phyloP scores from a whole-genome alignment of 2,113 vertebrate genomes.

The Aegotheles bennettii region DNA sequence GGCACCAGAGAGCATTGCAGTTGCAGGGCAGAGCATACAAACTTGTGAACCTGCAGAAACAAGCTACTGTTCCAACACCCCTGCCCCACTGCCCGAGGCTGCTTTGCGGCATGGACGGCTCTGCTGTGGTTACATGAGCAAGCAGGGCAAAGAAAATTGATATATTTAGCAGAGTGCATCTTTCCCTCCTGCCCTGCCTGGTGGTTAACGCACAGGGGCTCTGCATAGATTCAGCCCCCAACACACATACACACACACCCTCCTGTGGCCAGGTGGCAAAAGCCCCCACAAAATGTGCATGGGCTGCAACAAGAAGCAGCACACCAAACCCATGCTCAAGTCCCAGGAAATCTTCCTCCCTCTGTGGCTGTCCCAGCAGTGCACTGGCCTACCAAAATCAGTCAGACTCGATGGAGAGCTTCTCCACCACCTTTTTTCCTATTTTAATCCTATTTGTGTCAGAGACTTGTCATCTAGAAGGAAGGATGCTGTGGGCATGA shows the following conservation, averaged over 20 bases:
- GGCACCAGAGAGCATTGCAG: background rate
- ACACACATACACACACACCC: accelerated
- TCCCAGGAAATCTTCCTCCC: background rate
- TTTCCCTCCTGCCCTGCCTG: background rate
- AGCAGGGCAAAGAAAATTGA: accelerated
- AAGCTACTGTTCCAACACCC: background rate
- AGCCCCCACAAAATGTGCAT: accelerated
- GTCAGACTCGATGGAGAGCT: background rate
- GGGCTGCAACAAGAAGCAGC: background rate
- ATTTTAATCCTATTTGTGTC: background rate
- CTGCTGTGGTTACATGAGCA: accelerated
- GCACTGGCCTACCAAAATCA: background rate
- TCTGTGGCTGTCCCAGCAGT: background rate
- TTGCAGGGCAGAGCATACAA: background rate
- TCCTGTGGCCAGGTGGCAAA: background rate
- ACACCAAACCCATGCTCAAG: accelerated
- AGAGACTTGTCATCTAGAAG: background rate
- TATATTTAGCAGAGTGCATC: accelerated
- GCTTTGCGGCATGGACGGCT: background rate
- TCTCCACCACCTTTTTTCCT: background rate
- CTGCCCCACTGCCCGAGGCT: accelerated
- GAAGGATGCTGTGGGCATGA: background rate
- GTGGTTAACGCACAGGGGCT: accelerated
- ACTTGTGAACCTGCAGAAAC: accelerated
- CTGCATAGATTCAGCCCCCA: background rate